Evolutionary conservation across 2,797 vertebrate species (phyloP).

Genomic region (Limosa lapponica): DNA sequence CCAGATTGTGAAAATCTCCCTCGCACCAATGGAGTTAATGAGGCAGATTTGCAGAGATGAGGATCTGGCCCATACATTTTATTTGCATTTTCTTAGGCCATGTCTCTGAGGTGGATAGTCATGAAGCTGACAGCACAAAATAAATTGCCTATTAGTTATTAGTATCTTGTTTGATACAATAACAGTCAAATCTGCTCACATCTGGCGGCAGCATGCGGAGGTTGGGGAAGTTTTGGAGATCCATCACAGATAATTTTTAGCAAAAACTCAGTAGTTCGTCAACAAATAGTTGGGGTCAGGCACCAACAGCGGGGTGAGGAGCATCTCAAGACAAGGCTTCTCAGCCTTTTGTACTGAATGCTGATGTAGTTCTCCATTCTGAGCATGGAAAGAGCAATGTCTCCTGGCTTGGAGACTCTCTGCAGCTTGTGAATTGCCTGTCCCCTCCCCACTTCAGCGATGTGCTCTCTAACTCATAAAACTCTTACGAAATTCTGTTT

Average conservation of each 20-base stretch:
- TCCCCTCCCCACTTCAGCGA: background rate
- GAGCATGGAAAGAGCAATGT: background rate
- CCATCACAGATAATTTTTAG: background rate
- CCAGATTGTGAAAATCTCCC: background rate
- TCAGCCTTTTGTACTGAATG: background rate
- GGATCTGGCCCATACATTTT: background rate
- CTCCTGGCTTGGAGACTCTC: background rate
- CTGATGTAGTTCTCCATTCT: rapidly evolving
- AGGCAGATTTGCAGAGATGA: background rate
- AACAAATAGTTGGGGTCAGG: background rate
- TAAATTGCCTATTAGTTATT: constrained; percentile 26
- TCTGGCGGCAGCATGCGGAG: rapidly evolving
- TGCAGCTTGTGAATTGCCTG: background rate
- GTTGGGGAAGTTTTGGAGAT: background rate
- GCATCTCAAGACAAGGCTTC: background rate
- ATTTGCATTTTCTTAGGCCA: background rate
- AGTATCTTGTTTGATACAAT: background rate
- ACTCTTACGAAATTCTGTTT: background rate
- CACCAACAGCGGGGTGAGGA: background rate
- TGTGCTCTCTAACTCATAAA: background rate
- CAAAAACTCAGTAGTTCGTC: background rate
- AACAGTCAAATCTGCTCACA: background rate
- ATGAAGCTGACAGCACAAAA: background rate
- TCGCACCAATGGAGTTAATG: background rate
- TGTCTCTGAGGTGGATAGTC: background rate